phyloP scores from a whole-genome alignment of 1,140 invertebrate genomes.

The Octopus sinensis region DNA sequence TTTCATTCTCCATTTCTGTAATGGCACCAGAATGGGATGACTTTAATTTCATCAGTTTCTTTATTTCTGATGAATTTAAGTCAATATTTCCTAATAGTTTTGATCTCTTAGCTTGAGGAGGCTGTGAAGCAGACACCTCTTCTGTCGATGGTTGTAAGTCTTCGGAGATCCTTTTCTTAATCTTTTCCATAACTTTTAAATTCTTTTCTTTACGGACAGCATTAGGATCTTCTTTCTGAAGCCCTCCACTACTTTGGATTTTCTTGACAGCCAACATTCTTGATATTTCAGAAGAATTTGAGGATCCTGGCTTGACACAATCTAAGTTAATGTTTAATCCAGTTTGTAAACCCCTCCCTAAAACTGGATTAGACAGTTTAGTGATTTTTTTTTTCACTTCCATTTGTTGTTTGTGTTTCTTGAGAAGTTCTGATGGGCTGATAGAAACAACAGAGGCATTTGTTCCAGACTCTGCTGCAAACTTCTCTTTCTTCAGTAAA shows the following conservation, averaged over 20 bases:
- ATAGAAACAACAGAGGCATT: constrained; percentile 20
- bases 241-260: constrained; percentile 44
- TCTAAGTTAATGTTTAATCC: constrained; percentile 43
- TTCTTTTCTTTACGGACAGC: constrained; percentile 37
- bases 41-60: constrained; percentile 74
- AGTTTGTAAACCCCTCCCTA: constrained; percentile 41
- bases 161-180: constrained; percentile 38
- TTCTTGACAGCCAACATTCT: constrained; percentile 36
- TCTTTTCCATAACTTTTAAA: constrained; percentile 34
- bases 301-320: neutral
- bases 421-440: constrained; percentile 41
- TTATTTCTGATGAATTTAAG: constrained; percentile 67
- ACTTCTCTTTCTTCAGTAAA: constrained; percentile 47
- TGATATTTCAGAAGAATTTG: neutral
- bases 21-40: constrained; percentile 67
- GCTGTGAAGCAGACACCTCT: neutral
- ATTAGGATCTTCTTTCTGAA: constrained; percentile 50
- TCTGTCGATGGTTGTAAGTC: neutral
- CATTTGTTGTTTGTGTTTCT: constrained; percentile 38
- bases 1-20: constrained; percentile 67
- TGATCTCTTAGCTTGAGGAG: constrained; percentile 42
- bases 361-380: constrained; percentile 25
- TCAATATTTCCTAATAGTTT: constrained; percentile 51
- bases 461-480: neutral
- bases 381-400: neutral